These are phyloP conservation scores for Phycodurus eques DNA, from an alignment of 2,113 vertebrate species.

Conservation along the genomic window DNA sequence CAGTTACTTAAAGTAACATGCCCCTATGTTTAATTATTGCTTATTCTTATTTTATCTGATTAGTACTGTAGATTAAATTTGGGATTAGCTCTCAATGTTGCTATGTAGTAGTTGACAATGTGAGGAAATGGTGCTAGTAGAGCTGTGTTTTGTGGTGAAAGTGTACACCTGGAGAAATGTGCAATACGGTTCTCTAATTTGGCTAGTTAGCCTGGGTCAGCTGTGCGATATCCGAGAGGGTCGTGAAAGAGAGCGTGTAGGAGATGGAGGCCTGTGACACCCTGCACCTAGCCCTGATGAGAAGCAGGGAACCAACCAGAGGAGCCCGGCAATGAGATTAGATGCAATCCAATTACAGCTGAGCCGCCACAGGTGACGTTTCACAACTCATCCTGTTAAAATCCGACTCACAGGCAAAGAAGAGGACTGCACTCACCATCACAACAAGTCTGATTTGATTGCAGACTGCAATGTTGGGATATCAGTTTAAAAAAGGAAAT, in stretches of 20 bases:
- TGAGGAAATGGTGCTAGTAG: slow-evolving; percentile 1
- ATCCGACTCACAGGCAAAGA: slow-evolving; percentile 62
- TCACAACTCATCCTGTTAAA: slow-evolving; percentile 78
- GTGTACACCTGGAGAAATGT: slow-evolving; percentile 31
- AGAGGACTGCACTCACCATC: slow-evolving; percentile 44
- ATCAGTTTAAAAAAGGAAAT: slow-evolving; percentile 40
- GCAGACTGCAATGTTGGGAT: slow-evolving; percentile 34
- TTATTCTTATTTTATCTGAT: slow-evolving; percentile 36
- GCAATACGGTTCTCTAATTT: slow-evolving; percentile 53
- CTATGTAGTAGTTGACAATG: slow-evolving; percentile 5
- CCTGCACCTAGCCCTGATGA: slow-evolving; percentile 66
- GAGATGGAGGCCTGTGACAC: slow-evolving; percentile 51
- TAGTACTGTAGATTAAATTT: slow-evolving; percentile 13
- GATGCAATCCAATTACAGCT: slow-evolving; percentile 78
- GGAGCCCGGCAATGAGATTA: slow-evolving; percentile 74
- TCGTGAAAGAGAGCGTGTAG: slow-evolving; percentile 18
- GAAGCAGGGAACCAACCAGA: slow-evolving; percentile 65
- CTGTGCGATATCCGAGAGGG: slow-evolving; percentile 38
- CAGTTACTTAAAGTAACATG: not conserved
- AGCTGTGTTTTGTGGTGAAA: slow-evolving; percentile 17
- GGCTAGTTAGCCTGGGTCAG: slow-evolving; percentile 52
- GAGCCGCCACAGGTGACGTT: slow-evolving; percentile 73
- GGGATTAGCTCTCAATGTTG: slow-evolving; percentile 21
- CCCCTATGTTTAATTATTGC: slow-evolving; percentile 12
- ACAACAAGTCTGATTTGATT: slow-evolving; percentile 49